Evolutionary conservation across 2,888 invertebrate genomes (phyloP), one percentile per base, ranked within the genome.

Genomic region (Gasteruption jaculator): DNA sequence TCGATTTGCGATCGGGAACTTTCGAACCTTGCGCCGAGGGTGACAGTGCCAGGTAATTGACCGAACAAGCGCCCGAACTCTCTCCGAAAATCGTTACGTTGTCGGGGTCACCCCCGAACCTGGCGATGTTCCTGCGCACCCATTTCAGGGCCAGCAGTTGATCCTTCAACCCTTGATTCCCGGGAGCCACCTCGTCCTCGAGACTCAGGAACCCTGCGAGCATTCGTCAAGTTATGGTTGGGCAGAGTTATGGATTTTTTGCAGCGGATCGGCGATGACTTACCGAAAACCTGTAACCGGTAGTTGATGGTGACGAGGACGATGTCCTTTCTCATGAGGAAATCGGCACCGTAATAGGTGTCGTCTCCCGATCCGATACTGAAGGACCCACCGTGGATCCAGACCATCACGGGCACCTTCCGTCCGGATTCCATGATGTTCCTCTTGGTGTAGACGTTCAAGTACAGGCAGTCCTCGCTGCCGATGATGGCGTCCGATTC

Each of bases 351-450:
- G 2, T 29, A 41, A 2, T 26, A 3, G 4, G 34, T 18, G 1
- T 46, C 49, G 7, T 44, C 49, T 7, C 54, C 58, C 49, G 56
- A 46, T 44, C 63, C 56, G 1, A 6, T 5, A 5, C 44, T 8
- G 27, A 53, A 65, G 5, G 43, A 52, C 3, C 67, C 67, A 4
- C 69, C 64, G 34, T 72, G 67, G 18, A 74, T 54, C 38, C 62
- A 66, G 29, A 73, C 52, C 54, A 67, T 63, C 2, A 66, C 64
- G 0, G 64, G 56, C n/a, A n/a, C n/a, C n/a, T n/a, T n/a, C n/a
- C n/a, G n/a, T n/a, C n/a, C n/a, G n/a, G n/a, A n/a, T n/a, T n/a
- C n/a, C n/a, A n/a, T n/a, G n/a, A n/a, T n/a, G n/a, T n/a, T n/a
- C n/a, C 46, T 47, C 18, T 24, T 47, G 0, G 55, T 57, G 5